Evolutionary conservation across 2,888 invertebrate species (phyloP).

Genomic region (Euplagia quadripunctaria): DNA sequence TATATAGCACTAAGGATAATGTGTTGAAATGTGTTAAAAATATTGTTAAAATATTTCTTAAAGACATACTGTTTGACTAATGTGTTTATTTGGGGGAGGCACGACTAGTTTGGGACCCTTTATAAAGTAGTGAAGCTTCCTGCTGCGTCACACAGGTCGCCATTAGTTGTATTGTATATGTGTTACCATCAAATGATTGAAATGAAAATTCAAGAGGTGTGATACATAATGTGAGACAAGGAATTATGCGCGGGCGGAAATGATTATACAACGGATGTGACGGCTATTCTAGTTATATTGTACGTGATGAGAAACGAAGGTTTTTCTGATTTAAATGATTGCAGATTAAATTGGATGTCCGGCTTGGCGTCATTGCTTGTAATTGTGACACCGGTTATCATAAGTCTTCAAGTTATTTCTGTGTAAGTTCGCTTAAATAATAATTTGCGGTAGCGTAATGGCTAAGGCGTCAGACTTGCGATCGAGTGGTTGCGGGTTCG

Average conservation of each 20-base stretch:
- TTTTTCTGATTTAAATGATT: background rate
- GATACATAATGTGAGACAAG: background rate
- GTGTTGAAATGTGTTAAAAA: no score
- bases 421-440: background rate
- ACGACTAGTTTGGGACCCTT: no score
- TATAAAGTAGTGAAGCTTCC: background rate
- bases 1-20: background rate
- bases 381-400: background rate
- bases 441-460: no score
- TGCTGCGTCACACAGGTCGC: background rate
- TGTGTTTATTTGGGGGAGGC: no score
- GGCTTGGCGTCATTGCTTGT: background rate
- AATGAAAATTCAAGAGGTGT: background rate
- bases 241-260: background rate
- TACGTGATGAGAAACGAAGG: background rate
- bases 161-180: background rate
- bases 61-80: no score
- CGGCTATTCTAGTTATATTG: background rate
- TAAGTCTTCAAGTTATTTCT: background rate
- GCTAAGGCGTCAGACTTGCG: no score
- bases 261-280: slow-evolving; percentile 1
- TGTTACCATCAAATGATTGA: background rate
- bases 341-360: background rate
- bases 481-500: no score
- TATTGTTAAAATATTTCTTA: no score